Evolutionary conservation across 2,113 vertebrate genomes (phyloP).

Genomic region (Clarias batrachus): DNA sequence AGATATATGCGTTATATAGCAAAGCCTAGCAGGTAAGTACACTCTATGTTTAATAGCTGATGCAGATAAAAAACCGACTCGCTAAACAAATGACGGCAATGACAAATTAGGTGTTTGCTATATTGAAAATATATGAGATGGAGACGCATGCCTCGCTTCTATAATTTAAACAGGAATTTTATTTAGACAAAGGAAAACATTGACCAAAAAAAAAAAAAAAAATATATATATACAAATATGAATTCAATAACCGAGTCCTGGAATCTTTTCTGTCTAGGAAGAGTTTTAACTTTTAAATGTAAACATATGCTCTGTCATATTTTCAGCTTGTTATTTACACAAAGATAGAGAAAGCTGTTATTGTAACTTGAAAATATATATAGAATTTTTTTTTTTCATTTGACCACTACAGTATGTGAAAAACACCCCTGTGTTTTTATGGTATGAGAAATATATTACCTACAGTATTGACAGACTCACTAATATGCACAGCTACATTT

Average conservation of each 20-base stretch:
- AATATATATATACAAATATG: neutral
- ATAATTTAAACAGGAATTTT: neutral
- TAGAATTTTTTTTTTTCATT: conserved; percentile 1
- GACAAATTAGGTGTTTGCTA: conserved; percentile 15
- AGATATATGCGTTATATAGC: neutral
- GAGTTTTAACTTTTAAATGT: neutral
- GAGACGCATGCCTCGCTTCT: neutral
- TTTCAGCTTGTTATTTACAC: conserved; percentile 4
- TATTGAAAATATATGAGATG: conserved; percentile 5
- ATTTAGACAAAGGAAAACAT: neutral
- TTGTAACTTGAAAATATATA: neutral
- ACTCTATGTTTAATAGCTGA: neutral
- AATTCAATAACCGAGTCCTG: neutral
- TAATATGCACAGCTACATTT: neutral
- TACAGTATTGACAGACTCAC: neutral
- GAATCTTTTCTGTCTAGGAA: neutral
- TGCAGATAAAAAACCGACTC: neutral
- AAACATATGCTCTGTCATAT: neutral
- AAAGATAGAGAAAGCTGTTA: neutral
- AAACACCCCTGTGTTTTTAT: neutral
- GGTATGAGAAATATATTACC: neutral
- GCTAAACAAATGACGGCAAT: neutral
- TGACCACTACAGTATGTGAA: neutral
- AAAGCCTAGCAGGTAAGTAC: neutral
- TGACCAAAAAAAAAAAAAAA: neutral